Percentiles rank a stretch among this genome's conserved stretches.
phyloP scores from a whole-genome alignment of 1,140 invertebrate species.

The Dinothrombium tinctorium region DNA sequence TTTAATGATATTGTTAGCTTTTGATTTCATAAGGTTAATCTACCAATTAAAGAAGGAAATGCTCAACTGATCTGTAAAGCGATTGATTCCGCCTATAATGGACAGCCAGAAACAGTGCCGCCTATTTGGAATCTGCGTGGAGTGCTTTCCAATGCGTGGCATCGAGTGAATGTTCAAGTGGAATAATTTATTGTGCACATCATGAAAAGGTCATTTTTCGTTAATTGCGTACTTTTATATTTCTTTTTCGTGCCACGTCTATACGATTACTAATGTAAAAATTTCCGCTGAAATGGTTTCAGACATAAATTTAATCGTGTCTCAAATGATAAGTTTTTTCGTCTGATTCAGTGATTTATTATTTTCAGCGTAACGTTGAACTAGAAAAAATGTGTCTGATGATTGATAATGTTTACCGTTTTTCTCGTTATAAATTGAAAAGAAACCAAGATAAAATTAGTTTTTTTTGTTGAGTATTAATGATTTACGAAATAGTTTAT shows the following conservation, averaged over 20 bases:
- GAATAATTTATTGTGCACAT: neutral
- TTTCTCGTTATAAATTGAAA: too few relatives aligned
- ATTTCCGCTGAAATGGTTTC: too few relatives aligned
- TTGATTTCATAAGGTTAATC: neutral
- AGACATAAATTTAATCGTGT: too few relatives aligned
- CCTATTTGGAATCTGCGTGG: slow-evolving; percentile 96
- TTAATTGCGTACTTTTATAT: neutral
- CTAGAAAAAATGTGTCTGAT: too few relatives aligned
- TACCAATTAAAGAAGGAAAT: slow-evolving; percentile 7
- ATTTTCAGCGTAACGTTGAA: too few relatives aligned
- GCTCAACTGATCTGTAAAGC: slow-evolving; percentile 80
- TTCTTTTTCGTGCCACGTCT: neutral
- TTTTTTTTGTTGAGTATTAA: too few relatives aligned
- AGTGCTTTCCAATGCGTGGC: slow-evolving; percentile 85
- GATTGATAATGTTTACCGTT: too few relatives aligned
- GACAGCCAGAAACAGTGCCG: slow-evolving; percentile 73
- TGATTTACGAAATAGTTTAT: too few relatives aligned
- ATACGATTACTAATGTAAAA: neutral
- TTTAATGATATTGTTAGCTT: neutral
- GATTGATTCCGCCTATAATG: slow-evolving; percentile 80
- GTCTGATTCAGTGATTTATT: too few relatives aligned
- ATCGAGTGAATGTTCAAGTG: slow-evolving; percentile 40
- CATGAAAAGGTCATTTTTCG: neutral
- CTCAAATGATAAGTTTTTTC: too few relatives aligned
- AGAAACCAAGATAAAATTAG: too few relatives aligned